A percentile compares a stretch with the other conserved stretches of the same genome.
Conservation (phyloP, 2,888 invertebrate genomes). For the Slavum lentiscoides region DNA sequence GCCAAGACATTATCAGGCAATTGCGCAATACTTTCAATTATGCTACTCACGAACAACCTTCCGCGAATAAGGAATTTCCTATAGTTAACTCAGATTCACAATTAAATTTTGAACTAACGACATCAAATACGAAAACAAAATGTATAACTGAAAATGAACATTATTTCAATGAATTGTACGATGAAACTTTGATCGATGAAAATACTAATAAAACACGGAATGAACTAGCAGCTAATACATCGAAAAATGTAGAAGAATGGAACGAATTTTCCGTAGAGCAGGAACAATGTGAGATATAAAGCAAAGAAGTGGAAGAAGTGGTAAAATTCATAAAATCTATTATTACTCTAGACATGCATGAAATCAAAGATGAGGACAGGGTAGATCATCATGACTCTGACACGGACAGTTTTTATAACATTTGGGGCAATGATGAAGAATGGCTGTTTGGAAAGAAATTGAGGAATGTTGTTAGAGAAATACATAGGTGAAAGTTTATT, state of each 20-base stretch:
- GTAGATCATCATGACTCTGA: constrained; percentile 44
- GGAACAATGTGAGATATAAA: background rate
- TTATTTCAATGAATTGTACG: background rate
- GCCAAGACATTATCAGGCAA: background rate
- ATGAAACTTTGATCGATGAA: background rate
- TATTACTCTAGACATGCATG: background rate
- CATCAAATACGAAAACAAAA: background rate
- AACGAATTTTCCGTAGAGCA: background rate
- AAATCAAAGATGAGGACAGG: background rate
- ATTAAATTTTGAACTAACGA: background rate
- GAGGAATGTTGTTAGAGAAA: constrained; percentile 24
- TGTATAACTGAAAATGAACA: background rate
- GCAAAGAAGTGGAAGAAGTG: background rate
- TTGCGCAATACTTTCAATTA: constrained; percentile 17
- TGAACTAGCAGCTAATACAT: background rate
- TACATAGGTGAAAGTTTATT: constrained; percentile 29
- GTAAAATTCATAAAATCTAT: background rate
- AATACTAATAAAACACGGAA: background rate
- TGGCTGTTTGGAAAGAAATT: constrained; percentile 24
- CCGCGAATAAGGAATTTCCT: background rate
- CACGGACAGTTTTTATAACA: constrained; percentile 43
- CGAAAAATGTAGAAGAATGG: background rate
- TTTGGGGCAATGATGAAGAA: constrained; percentile 34
- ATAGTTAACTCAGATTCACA: background rate
- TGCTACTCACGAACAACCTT: background rate